Base-by-base conservation (phyloP, 2,797 vertebrate genomes). In the Paramormyrops hopkinsi region DNA sequence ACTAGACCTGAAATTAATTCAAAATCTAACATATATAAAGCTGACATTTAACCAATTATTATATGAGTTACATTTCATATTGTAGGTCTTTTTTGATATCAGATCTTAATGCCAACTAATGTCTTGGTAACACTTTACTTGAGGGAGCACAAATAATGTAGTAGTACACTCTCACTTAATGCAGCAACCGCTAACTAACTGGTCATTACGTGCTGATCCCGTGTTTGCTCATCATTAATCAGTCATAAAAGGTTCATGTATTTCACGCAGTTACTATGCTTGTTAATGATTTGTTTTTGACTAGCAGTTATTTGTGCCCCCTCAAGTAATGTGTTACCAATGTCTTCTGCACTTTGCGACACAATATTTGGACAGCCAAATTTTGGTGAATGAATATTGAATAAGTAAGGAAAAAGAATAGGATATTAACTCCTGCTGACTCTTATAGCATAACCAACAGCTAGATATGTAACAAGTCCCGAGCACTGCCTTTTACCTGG, bases 401-500 rank as follows among this genome's bases (percentile, higher is more conserved):
- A 79, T n/a, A 79, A 79, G 33, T 79, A 7, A 79, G 14, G 37
- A 79, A 79, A 44, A 41, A 19, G 4, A n/a, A 79, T 41, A 79
- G 14, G 17, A 79, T 37, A 73, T 14, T 2, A 76, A 56, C 44
- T 85, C 29, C 17, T 6, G 3, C 87, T 1, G 87, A 44, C 12
- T 54, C 48, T 48, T 88, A 19, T 44, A 73, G 19, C 19, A 56
- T 29, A 50, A 53, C 65, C 22, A 41, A 56, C 19, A 83, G 22
- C 25, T 54, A 22, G 73, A 12, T 14, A 88, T 53, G 33, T 37
- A 65, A n/a, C 41, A 82, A 19, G 62, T 25, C 19, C 29, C 0
- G 4, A 54, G 25, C 14, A 44, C 22, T 37, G 33, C 59, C 19
- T n/a, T 92, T 92, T 89, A 82, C 83, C 76, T 89, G 89, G 88